A percentile compares a stretch with the other conserved stretches of the same genome.
phyloP scores from a whole-genome alignment of 1,140 invertebrate species.

The Brachionus rubens region DNA sequence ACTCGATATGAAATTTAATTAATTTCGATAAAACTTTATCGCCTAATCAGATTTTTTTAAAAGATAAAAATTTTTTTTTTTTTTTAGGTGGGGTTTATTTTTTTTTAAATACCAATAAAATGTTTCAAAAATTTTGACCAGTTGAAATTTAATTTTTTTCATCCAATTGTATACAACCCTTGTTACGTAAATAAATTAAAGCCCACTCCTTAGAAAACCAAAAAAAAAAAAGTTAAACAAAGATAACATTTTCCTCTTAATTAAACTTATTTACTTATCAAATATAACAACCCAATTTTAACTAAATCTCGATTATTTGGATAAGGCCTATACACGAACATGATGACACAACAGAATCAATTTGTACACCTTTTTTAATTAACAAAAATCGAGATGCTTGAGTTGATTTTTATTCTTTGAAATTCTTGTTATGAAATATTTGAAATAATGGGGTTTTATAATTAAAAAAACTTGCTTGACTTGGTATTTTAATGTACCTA shows the following conservation, averaged over 20 bases:
- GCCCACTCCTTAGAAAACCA: no score
- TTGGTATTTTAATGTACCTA: no score
- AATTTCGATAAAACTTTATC: constrained; percentile 38
- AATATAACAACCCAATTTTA: not conserved
- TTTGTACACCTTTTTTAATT: no score
- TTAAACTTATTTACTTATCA: not conserved
- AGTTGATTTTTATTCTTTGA: no score
- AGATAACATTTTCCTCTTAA: constrained; percentile 34
- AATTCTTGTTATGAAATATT: no score
- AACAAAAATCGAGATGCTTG: no score
- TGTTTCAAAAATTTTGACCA: not conserved
- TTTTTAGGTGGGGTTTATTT: not conserved
- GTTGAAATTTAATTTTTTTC: not conserved
- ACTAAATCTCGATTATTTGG: no score
- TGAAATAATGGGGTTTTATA: no score
- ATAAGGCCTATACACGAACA: no score
- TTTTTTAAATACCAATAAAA: not conserved
- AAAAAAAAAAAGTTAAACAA: not conserved
- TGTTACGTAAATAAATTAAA: constrained; percentile 22
- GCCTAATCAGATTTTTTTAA: constrained; percentile 34
- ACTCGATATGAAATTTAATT: constrained; percentile 34
- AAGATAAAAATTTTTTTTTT: constrained; percentile 7
- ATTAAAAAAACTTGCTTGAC: no score
- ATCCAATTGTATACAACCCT: not conserved
- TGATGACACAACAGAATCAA: no score